phyloP scores from a whole-genome alignment of 2,113 vertebrate genomes.

The Ancistrus triradiatus region DNA sequence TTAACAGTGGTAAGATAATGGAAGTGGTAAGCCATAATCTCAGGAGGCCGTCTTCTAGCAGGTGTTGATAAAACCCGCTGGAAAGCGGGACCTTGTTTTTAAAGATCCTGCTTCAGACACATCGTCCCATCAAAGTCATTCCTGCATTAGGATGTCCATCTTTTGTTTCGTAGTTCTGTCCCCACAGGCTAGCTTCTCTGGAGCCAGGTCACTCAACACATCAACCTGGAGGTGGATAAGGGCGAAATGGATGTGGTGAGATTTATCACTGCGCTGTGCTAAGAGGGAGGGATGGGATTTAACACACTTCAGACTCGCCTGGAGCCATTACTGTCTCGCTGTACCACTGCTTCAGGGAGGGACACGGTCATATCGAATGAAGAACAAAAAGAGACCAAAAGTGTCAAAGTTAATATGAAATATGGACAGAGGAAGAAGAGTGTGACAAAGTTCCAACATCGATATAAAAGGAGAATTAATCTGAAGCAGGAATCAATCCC shows the following conservation, averaged over 20 bases:
- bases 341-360: neutral
- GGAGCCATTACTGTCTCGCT: neutral
- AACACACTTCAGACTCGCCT: slow-evolving; percentile 8
- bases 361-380: neutral
- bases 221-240: slow-evolving; percentile 3
- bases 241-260: slow-evolving; percentile 17
- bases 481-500: neutral
- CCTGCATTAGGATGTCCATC: no score
- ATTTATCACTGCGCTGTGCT: neutral
- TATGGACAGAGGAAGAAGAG: no score
- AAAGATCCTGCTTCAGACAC: no score
- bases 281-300: slow-evolving; percentile 2
- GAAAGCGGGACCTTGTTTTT: no score
- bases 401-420: neutral
- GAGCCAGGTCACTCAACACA: slow-evolving; percentile 1
- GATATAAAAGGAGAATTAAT: neutral
- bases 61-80: no score
- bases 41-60: no score
- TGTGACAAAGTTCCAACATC: neutral
- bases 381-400: no score
- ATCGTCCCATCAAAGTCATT: no score
- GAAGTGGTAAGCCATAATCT: no score
- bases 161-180: no score
- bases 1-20: no score
- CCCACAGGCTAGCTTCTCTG: neutral